These are phyloP conservation scores for Lasioglossum pauxillum DNA, from an alignment of 2,888 invertebrate species.

Conservation along the genomic window DNA sequence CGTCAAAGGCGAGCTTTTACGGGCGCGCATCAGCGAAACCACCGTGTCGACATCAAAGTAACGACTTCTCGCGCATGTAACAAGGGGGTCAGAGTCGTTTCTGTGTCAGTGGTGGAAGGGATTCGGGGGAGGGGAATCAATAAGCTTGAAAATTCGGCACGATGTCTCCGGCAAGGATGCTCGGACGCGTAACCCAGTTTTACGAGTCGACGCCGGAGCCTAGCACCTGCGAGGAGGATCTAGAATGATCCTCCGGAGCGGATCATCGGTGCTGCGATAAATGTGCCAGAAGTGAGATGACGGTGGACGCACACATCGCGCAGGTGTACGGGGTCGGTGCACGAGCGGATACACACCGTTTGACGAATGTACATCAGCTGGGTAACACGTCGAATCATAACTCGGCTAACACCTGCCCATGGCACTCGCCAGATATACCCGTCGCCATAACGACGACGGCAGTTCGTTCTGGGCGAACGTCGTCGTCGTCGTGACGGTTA, in stretches of 20 bases:
- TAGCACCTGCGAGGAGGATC: conserved; percentile 54
- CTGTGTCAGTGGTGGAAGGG: conserved; percentile 18
- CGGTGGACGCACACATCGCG: not conserved
- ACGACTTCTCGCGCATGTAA: conserved; percentile 38
- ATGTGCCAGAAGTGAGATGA: not conserved
- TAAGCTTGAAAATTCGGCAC: conserved; percentile 51
- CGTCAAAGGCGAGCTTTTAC: conserved; percentile 54
- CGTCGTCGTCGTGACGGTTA: conserved; percentile 60
- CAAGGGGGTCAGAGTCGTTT: conserved; percentile 46
- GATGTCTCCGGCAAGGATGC: conserved; percentile 17
- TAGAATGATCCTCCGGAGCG: conserved; percentile 14
- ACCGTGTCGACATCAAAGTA: conserved; percentile 47
- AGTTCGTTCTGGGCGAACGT: conserved; percentile 54
- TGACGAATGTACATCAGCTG: conserved; percentile 23
- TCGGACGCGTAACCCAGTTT: conserved; percentile 58
- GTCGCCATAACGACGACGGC: conserved; percentile 68
- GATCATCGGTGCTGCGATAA: conserved; percentile 42
- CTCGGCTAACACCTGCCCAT: conserved; percentile 57
- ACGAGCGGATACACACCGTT: not conserved
- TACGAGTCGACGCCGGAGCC: conserved; percentile 1
- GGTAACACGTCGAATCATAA: conserved; percentile 62
- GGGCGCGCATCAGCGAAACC: conserved; percentile 46
- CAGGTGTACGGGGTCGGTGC: not conserved
- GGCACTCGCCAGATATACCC: conserved; percentile 28
- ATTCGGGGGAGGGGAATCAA: conserved; percentile 18